phyloP scores from a whole-genome alignment of 2,888 invertebrate species.

The Agrotis clavis region DNA sequence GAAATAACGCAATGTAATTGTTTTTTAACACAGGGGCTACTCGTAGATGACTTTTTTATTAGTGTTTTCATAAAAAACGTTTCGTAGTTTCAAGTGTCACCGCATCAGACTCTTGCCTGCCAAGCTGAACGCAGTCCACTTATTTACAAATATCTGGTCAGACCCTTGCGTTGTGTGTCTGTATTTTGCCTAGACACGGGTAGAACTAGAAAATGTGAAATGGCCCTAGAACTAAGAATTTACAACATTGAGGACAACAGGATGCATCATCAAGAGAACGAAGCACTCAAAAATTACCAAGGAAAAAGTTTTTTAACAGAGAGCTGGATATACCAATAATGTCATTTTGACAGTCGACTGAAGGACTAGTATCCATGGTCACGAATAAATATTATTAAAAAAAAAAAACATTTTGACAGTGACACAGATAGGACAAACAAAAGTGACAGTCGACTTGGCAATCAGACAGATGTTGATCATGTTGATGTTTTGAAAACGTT shows the following conservation, averaged over 20 bases:
- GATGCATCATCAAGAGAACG: background rate
- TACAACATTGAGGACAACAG: background rate
- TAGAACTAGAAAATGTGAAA: background rate
- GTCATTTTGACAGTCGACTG: background rate
- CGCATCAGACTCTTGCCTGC: too few relatives aligned
- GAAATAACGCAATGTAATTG: too few relatives aligned
- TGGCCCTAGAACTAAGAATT: background rate
- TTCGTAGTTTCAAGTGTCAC: too few relatives aligned
- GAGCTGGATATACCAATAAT: conserved; percentile 4
- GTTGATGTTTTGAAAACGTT: conserved; percentile 27
- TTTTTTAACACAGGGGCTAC: too few relatives aligned
- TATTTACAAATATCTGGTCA: too few relatives aligned
- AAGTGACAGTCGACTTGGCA: conserved; percentile 6
- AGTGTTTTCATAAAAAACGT: too few relatives aligned
- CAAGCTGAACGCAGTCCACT: too few relatives aligned
- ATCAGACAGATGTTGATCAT: too few relatives aligned
- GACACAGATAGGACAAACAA: background rate
- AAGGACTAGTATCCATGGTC: too few relatives aligned
- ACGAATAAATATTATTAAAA: too few relatives aligned
- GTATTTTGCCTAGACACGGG: background rate
- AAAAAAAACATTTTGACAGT: conserved; percentile 1
- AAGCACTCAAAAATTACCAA: background rate
- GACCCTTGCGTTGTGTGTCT: background rate
- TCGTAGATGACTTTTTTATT: too few relatives aligned
- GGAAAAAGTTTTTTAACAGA: background rate